Evolutionary conservation across 1,140 invertebrate genomes (phyloP).

Genomic region (Battus philenor): DNA sequence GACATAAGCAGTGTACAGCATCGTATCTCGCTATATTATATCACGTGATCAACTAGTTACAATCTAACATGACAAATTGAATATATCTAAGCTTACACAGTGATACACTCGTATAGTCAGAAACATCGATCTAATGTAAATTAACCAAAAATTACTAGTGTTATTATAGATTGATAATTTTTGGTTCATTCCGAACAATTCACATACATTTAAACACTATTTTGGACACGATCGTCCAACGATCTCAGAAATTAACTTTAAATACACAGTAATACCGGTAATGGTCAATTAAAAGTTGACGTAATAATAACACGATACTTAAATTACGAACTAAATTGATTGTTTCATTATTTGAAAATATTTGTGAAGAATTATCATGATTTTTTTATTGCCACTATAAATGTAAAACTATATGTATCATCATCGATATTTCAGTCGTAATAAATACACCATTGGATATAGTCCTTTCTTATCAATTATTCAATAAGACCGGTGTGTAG

Average conservation of each 20-base stretch:
- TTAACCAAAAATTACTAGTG: constrained; percentile 49
- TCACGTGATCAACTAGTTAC: constrained; percentile 53
- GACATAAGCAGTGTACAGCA: constrained; percentile 37
- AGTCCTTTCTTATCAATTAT: too few relatives aligned
- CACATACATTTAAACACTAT: constrained; percentile 46
- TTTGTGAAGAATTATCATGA: too few relatives aligned
- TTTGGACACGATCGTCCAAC: constrained; percentile 71
- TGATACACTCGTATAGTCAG: constrained; percentile 60
- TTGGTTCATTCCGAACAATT: constrained; percentile 31
- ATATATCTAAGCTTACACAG: constrained; percentile 65
- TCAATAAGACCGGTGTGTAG: too few relatives aligned
- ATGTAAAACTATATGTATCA: too few relatives aligned
- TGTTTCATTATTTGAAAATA: too few relatives aligned
- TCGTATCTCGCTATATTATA: constrained; percentile 35
- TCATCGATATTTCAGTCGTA: too few relatives aligned
- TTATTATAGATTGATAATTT: constrained; percentile 30
- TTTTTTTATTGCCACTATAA: too few relatives aligned
- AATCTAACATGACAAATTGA: constrained; percentile 63
- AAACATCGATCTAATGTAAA: constrained; percentile 61
- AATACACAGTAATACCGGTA: too few relatives aligned
- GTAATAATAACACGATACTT: not conserved
- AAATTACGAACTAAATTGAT: too few relatives aligned
- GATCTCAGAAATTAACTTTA: constrained; percentile 29
- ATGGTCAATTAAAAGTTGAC: not conserved
- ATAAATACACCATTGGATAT: too few relatives aligned